phyloP scores from a whole-genome alignment of 2,113 vertebrate species.

The Oncorhynchus clarkii region DNA sequence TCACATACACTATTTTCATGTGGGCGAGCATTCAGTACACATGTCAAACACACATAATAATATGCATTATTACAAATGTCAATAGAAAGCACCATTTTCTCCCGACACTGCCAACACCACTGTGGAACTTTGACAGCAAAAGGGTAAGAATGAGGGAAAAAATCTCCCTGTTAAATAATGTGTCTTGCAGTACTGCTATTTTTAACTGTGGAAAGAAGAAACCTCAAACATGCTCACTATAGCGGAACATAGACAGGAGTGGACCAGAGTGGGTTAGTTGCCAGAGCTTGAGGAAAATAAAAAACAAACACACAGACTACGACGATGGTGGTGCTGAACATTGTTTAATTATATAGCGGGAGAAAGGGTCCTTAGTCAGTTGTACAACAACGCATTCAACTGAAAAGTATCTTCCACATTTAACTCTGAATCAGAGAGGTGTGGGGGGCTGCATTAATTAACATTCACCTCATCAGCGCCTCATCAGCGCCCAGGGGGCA shows the following conservation, averaged over 20 bases:
- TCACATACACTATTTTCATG: background rate
- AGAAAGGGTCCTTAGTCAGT: no score
- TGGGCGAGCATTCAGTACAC: background rate
- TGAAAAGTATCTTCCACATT: no score
- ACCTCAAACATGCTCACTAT: constrained; percentile 56
- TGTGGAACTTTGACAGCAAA: background rate
- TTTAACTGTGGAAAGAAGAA: constrained; percentile 51
- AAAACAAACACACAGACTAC: no score
- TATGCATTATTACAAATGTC: background rate
- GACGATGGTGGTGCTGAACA: no score
- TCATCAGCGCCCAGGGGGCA: no score
- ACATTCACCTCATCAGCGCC: no score
- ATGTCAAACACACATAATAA: no score
- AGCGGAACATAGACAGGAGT: constrained; percentile 45
- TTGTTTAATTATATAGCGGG: no score
- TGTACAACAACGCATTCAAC: no score
- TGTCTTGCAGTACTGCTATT: constrained; percentile 58
- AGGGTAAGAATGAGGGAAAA: constrained; percentile 17
- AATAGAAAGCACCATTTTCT: background rate
- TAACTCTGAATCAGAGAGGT: no score
- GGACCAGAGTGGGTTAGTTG: constrained; percentile 12
- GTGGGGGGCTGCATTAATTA: no score
- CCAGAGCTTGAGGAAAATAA: no score
- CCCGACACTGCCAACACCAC: background rate
- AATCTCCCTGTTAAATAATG: constrained; percentile 44